Base-by-base conservation (phyloP, 2,888 invertebrate species). In the Endomychus coccineus region DNA sequence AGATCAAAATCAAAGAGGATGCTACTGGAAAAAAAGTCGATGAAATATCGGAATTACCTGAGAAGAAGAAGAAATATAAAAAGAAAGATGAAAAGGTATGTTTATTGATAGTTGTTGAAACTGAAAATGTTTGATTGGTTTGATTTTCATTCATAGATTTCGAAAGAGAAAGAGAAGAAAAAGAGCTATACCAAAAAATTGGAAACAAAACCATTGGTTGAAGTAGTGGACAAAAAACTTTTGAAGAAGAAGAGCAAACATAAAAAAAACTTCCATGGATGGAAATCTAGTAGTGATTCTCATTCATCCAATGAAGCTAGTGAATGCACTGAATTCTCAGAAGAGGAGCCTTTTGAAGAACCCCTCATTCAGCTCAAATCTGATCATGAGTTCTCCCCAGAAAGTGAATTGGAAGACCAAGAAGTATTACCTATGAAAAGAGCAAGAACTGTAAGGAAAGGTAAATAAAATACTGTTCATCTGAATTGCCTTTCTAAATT, bases 321-420 rank as follows among this genome's bases (percentile, higher is more conserved):
- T n/a, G 52, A 63, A 11, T 61, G 59, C 35, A 49, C 66, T 50
- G 57, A 63, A 39, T 55, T 70, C 51, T 63, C 68, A 46, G 61
- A 71, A 55, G 64, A 68, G 50, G 56, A 63, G 48, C 55, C 67
- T 54, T 16, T 30, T 17, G 60, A 65, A 55, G 52, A 66, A 7
- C 13, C 5, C 9, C 28, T 23, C 59, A 62, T 0, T 59, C 67
- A 41, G 61, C 76, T 80, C 49, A 83, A 80, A 58, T 89, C 88
- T 0, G 91, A 92, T 62, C 92, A 92, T 55, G 94, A 94, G 64
- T 92, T 92, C 63, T 90, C 90, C 0, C 89, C 89, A 0, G 91
- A 91, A 57, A 89, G 89, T 1, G 91, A 92, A 55, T 63, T 83
- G 19, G 84, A 79, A 44, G 81, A 77, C 22, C 80, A 78, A 35